Evolutionary conservation across 2,888 invertebrate genomes (phyloP), one percentile per base, ranked within the genome.

Genomic region (Epiblema foenella): DNA sequence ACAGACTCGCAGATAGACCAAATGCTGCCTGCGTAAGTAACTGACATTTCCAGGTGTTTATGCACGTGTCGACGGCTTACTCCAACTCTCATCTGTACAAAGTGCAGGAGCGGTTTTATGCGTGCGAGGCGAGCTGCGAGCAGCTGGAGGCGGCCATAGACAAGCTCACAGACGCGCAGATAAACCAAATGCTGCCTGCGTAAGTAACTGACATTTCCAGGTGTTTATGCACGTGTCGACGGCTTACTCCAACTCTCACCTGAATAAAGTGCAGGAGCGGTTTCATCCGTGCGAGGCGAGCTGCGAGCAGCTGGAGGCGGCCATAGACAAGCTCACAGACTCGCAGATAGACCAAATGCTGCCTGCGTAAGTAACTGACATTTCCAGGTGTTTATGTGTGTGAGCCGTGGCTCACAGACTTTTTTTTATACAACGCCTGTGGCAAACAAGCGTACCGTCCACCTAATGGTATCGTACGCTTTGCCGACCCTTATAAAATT

Each of bases 1-100:
- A 88, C 92, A 0, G 94, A 95, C 56, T 77, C 78, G 0, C 85
- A 93, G 57, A 86, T 95, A 15, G 89, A 94, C 57, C 79, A 87
- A 24, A 78, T 94, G 17, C 85, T 94, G 51, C 94, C 94, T 0
- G 91, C 89, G 96, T 96, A 81, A 92, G 95, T 85, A 68, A 11
- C 11, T 1, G 5, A 51, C 3, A 51, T n/a, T 18, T 51, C 20
- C 88, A 96, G 96, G 94, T 95, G 0, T 80, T 96, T 39, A 95
- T 97, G 78, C 97, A 97, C 87, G 96, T 98, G 0, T 98, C 98
- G 1, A 97, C 97, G 0, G 97, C 97, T 0, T 97, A 96, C 83
- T 95, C 96, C 2, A 96, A 97, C 86, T 97, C 97, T 73, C 94
- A 94, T 75, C 79, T 90, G 0, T 73, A 82, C 0, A 65, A 73